Evolutionary conservation across 2,888 invertebrate genomes (phyloP), one percentile per base, ranked within the genome.

Genomic region (Mesorhabditis spiculigera): DNA sequence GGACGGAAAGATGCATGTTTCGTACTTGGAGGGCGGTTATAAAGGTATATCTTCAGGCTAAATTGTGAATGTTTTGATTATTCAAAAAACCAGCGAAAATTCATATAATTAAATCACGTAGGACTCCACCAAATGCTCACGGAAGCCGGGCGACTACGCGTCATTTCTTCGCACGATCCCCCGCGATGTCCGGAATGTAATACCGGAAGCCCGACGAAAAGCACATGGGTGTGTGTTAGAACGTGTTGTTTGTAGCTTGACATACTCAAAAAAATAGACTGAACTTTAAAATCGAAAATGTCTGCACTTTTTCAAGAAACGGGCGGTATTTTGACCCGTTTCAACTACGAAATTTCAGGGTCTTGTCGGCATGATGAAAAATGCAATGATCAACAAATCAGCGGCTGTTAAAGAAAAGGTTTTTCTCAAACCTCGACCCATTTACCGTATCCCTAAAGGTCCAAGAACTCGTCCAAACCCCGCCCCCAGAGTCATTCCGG

Each of bases 11-110:
- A 92, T 92, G 82, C 95, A 93, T 86, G 93, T 98, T 65, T 93
- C 94, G 66, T 90, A 95, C 87, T 90, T 95, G 41, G 91, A 92
- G 77, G 95, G 95, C 71, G 97, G 97, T 4, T 97, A 95, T 88
- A 88, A 89, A 86, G 89, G 89, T 89, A 67, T 66, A n/a, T n/a
- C n/a, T n/a, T n/a, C n/a, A n/a, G n/a, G n/a, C n/a, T n/a, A n/a
- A n/a, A n/a, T n/a, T n/a, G n/a, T n/a, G n/a, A n/a, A n/a, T n/a
- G n/a, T n/a, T n/a, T n/a, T n/a, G n/a, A n/a, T n/a, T n/a, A n/a
- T n/a, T n/a, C n/a, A n/a, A n/a, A n/a, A n/a, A n/a, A n/a, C n/a
- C n/a, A n/a, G n/a, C n/a, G n/a, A n/a, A n/a, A n/a, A n/a, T n/a
- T n/a, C n/a, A n/a, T n/a, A n/a, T n/a, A n/a, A n/a, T n/a, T n/a